Conservation (phyloP, 2,113 vertebrate species). For the Cololabis saira region DNA sequence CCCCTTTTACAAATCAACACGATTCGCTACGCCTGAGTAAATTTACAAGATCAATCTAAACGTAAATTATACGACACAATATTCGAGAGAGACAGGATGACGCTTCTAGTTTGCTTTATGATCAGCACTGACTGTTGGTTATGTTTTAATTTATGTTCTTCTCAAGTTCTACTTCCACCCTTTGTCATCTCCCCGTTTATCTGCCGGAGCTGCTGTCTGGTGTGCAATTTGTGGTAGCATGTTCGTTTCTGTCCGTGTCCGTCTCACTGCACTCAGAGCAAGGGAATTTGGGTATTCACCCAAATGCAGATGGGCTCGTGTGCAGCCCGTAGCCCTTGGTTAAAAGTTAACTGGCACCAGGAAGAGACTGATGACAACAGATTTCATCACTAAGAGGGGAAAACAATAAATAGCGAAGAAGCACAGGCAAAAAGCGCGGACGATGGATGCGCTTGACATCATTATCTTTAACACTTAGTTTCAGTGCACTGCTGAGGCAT, state of each 20-base stretch:
- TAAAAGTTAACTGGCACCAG: too few relatives aligned
- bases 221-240: background rate
- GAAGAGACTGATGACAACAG: too few relatives aligned
- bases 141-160: slow-evolving; percentile 42
- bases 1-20: slow-evolving; percentile 10
- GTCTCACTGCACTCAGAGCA: background rate
- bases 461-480: too few relatives aligned
- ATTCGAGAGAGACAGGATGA: too few relatives aligned
- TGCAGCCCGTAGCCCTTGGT: too few relatives aligned
- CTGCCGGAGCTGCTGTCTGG: slow-evolving; percentile 11
- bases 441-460: too few relatives aligned
- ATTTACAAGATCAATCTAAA: background rate
- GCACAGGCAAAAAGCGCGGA: too few relatives aligned
- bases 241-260: background rate
- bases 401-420: too few relatives aligned
- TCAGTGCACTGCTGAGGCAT: too few relatives aligned
- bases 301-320: too few relatives aligned
- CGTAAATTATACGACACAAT: background rate
- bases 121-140: slow-evolving; percentile 35
- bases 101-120: background rate
- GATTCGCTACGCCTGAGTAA: slow-evolving; percentile 9
- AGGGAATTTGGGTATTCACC: background rate
- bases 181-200: slow-evolving; percentile 27
- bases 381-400: too few relatives aligned
- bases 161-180: too few relatives aligned